phyloP scores from a whole-genome alignment of 2,113 vertebrate species.

The Leptosomus discolor region DNA sequence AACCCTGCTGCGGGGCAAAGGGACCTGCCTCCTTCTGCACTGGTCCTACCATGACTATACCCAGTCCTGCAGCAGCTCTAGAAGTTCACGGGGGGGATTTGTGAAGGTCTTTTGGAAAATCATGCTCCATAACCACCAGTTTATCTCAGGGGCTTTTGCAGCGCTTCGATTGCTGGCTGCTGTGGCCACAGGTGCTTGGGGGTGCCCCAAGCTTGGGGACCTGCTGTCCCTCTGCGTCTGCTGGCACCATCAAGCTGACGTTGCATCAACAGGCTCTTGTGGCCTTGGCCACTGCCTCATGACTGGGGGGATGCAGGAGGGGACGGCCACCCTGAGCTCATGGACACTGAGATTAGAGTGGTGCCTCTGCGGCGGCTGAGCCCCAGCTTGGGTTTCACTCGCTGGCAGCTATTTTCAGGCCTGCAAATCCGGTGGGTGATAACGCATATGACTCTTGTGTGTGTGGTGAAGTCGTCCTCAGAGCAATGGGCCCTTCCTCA shows the following conservation, averaged over 20 bases:
- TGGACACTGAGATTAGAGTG: background rate
- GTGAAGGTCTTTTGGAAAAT: background rate
- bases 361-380: fast-evolving
- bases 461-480: fast-evolving
- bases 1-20: background rate
- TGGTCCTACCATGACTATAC: fast-evolving
- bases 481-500: background rate
- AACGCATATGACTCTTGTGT: fast-evolving
- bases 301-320: background rate
- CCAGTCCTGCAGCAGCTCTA: fast-evolving
- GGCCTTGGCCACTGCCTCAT: fast-evolving
- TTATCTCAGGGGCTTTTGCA: background rate
- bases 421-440: background rate
- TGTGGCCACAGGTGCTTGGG: background rate
- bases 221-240: background rate
- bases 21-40: fast-evolving
- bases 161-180: background rate
- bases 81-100: background rate
- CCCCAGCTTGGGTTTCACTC: background rate
- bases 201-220: background rate
- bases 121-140: fast-evolving
- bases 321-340: fast-evolving
- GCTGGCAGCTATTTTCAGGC: background rate
- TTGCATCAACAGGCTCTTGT: fast-evolving
- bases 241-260: background rate